Base-by-base conservation (phyloP, 2,888 invertebrate genomes). In the Philereme vetulata region DNA sequence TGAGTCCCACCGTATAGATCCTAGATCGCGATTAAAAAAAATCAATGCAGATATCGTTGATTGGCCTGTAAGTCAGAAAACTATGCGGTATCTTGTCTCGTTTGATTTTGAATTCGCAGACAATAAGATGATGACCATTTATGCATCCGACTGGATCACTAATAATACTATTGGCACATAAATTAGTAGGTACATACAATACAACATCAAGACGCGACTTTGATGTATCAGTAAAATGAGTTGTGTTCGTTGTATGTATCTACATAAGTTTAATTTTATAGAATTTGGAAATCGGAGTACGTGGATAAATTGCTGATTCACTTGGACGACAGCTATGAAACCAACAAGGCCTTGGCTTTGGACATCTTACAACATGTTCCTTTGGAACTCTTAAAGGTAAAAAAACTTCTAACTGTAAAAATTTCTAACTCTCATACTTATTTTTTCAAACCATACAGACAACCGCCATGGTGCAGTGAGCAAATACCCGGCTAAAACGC, bases 311-410 rank as follows among this genome's bases (percentile, higher is more conserved):
- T 95, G n/a, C 80, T 94, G 40, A 71, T 86, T 1, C 93, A 93
- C 55, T 77, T 96, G n/a, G 88, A 93, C 34, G 97, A 97, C 77
- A 94, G 95, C 7, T 97, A 96, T 72, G 97, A 97, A 78, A 88
- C 88, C 6, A 97, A 97, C 78, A 97, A 97, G 78, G 90, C 88
- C 0, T 80, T 95, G 56, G 94, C 95, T 0, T 86, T 95, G 7
- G 85, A 92, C 3, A 86, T 96, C 52, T 81, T 96, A 7, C 82
- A 82, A 9, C 56, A 65, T 86, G 88, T 46, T 84, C 90, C 0
- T 46, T 32, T 56, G 0, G 67, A 81, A 1, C 57, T 87, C 5
- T 60, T 89, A 2, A 64, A 77, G 81, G 90, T 44, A 4, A 44
- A 6, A 21, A 21, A 21, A 21, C 21, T 21, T n/a, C n/a, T n/a